phyloP scores from a whole-genome alignment of 2,888 invertebrate species.

The Schizaphis graminum region DNA sequence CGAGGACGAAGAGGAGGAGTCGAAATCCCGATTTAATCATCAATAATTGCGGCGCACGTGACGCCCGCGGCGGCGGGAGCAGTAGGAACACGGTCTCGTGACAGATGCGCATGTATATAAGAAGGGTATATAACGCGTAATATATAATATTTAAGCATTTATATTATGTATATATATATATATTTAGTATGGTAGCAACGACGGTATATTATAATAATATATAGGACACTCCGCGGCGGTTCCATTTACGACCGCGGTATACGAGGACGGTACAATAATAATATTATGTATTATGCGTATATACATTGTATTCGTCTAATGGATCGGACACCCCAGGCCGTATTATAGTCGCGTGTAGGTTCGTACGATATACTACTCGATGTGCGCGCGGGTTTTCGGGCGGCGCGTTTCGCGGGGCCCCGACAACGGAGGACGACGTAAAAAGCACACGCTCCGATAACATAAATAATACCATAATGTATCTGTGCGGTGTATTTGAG shows the following conservation, averaged over 20 bases:
- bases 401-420: not conserved
- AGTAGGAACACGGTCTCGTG: slow-evolving; percentile 1
- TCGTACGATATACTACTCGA: not conserved
- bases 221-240: not conserved
- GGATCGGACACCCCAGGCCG: not conserved
- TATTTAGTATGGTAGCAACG: not conserved
- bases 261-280: not conserved
- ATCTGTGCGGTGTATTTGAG: not conserved
- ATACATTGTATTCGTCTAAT: slow-evolving; percentile 10
- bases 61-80: slow-evolving; percentile 17
- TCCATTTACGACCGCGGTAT: not conserved
- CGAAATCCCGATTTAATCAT: slow-evolving; percentile 65
- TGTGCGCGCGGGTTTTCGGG: not conserved
- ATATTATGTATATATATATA: too few species aligned
- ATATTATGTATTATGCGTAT: slow-evolving; percentile 1
- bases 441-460: slow-evolving; percentile 17
- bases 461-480: not conserved
- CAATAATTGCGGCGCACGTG: slow-evolving; percentile 66
- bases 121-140: slow-evolving; percentile 21
- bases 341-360: not conserved
- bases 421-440: not conserved
- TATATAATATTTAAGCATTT: not conserved
- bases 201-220: slow-evolving; percentile 7
- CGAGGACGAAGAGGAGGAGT: not conserved
- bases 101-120: slow-evolving; percentile 35